These are phyloP conservation scores for Muscicapa adusta DNA, from an alignment of 2,113 vertebrate genomes.

Conservation along the genomic window DNA sequence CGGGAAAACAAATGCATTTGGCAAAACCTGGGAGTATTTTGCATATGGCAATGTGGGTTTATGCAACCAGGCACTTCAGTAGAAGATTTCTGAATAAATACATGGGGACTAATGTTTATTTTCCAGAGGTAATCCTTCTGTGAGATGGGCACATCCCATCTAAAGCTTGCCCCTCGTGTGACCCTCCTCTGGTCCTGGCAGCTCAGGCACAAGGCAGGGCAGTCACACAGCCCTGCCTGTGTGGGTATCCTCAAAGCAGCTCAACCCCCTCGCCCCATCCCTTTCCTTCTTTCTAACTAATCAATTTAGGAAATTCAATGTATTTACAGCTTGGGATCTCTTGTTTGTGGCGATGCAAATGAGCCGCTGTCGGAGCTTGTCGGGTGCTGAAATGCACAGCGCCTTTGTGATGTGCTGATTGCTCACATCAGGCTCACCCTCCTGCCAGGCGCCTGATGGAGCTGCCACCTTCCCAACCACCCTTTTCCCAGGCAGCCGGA, in stretches of 20 bases:
- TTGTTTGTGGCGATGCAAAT: constrained; percentile 43
- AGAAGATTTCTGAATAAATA: neutral
- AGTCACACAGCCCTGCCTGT: neutral
- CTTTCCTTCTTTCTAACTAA: neutral
- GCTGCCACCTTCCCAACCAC: constrained; percentile 5
- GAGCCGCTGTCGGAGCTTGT: neutral
- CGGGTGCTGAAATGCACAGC: neutral
- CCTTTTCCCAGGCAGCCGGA: constrained; percentile 51
- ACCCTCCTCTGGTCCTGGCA: neutral
- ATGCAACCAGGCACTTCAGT: neutral
- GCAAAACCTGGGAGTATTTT: neutral
- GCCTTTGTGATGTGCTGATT: constrained; percentile 9
- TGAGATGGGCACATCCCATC: neutral
- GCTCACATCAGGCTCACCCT: constrained; percentile 35
- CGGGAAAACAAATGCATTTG: neutral
- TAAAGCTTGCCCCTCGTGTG: neutral
- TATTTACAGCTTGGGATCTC: neutral
- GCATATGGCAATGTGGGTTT: neutral
- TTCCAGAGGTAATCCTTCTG: neutral
- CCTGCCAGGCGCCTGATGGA: neutral
- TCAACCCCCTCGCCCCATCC: neutral
- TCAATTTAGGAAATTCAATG: constrained; percentile 1
- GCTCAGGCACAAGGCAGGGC: neutral
- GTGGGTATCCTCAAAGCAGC: neutral
- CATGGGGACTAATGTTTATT: neutral